phyloP scores from a whole-genome alignment of 2,113 vertebrate genomes.

The Danionella cerebrum region DNA sequence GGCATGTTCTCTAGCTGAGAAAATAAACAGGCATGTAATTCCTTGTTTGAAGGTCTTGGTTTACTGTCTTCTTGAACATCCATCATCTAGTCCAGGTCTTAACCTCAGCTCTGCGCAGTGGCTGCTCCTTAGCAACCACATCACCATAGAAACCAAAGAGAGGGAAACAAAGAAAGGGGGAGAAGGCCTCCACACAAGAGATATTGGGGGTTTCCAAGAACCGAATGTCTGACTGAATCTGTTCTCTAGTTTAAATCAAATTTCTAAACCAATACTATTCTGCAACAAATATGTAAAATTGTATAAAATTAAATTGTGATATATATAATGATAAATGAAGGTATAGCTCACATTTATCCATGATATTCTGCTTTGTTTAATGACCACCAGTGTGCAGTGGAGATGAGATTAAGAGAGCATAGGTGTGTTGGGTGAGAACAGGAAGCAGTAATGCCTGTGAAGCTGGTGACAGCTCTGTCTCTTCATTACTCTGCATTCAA shows the following conservation, averaged over 20 bases:
- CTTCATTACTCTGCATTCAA: too few species aligned
- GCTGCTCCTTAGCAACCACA: constrained; percentile 86
- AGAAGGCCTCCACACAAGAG: background rate
- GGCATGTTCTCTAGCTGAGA: background rate
- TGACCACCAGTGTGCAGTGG: too few species aligned
- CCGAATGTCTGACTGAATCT: background rate
- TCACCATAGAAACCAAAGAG: constrained; percentile 74
- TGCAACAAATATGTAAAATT: too few species aligned
- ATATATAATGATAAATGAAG: too few species aligned
- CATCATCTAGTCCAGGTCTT: constrained; percentile 36
- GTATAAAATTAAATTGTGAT: too few species aligned
- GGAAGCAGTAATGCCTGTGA: too few species aligned
- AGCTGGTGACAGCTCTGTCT: too few species aligned
- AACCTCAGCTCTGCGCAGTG: constrained; percentile 70
- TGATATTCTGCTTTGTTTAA: too few species aligned
- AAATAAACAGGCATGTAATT: background rate
- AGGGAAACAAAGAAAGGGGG: constrained; percentile 21
- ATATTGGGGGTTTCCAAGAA: background rate
- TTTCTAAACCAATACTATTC: too few species aligned
- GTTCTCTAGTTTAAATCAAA: background rate
- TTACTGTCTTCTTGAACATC: background rate
- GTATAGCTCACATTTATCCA: too few species aligned
- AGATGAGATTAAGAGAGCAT: too few species aligned
- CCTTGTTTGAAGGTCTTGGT: background rate
- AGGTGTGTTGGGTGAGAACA: too few species aligned